phyloP scores from a whole-genome alignment of 2,113 vertebrate genomes.

The Thamnophis sirtalis region DNA sequence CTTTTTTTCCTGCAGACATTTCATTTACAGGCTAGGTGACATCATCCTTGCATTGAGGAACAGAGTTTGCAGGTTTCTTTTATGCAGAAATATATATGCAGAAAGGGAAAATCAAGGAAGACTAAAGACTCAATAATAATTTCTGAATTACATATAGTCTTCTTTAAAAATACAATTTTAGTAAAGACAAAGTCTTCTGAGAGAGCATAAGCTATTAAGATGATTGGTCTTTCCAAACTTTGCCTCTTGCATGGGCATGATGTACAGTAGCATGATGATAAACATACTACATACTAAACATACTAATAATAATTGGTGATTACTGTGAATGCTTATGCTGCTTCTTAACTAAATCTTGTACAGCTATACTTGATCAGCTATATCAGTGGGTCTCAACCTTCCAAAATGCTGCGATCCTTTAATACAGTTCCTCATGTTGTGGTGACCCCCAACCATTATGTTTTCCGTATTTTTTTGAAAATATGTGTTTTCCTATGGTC shows the following conservation, averaged over 20 bases:
- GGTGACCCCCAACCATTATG: no score
- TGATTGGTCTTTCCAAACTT: background rate
- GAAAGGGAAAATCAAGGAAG: background rate
- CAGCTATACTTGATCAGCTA: background rate
- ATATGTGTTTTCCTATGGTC: no score
- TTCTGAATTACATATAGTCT: background rate
- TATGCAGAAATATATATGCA: background rate
- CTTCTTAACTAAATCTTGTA: background rate
- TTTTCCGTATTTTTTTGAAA: no score
- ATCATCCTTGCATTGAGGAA: background rate
- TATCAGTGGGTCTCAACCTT: no score
- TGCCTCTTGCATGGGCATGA: background rate
- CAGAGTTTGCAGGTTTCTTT: background rate
- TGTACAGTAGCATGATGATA: background rate
- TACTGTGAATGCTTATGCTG: background rate
- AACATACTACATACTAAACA: no score
- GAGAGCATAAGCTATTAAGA: background rate
- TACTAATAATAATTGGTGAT: background rate
- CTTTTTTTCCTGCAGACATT: background rate
- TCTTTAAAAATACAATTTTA: background rate
- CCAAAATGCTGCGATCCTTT: no score
- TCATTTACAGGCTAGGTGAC: background rate
- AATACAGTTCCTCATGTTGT: no score
- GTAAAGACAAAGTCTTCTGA: background rate
- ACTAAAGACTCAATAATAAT: background rate